Evolutionary conservation across 2,888 invertebrate genomes (phyloP).

Genomic region (Tenthredo mesomela): DNA sequence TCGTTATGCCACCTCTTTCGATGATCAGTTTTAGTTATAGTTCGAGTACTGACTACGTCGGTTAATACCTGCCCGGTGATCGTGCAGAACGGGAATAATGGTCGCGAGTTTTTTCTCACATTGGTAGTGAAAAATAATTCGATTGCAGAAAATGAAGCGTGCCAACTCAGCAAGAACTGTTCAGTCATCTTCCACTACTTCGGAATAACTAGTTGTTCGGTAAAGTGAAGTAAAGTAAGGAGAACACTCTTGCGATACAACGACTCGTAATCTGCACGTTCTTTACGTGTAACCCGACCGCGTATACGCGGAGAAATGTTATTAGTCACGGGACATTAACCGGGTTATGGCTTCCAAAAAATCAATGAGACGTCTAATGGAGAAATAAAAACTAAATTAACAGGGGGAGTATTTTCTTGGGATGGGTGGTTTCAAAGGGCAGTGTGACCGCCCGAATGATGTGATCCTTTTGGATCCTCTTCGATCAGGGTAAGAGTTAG

Average conservation of each 20-base stretch:
- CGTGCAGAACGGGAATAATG: conserved; percentile 43
- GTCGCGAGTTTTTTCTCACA: neutral
- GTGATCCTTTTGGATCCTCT: conserved; percentile 20
- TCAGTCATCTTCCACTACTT: neutral
- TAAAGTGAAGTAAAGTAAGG: neutral
- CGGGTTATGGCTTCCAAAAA: conserved; percentile 16
- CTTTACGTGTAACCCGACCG: neutral
- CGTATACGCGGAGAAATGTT: conserved; percentile 9
- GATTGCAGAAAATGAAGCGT: conserved; percentile 47
- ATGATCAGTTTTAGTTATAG: conserved; percentile 31
- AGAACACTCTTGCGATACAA: neutral
- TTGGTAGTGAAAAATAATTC: conserved; percentile 23
- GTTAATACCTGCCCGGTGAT: conserved; percentile 27
- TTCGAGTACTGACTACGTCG: conserved; percentile 7
- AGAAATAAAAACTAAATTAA: neutral
- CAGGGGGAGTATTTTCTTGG: neutral
- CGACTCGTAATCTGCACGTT: conserved; percentile 2
- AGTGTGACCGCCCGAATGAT: conserved; percentile 12
- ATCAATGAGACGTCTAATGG: conserved; percentile 28
- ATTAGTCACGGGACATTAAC: conserved; percentile 39
- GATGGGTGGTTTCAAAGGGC: neutral
- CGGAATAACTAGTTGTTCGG: conserved; percentile 6
- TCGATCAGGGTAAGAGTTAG: conserved; percentile 48
- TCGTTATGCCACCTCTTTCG: conserved; percentile 14
- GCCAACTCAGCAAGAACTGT: conserved; percentile 23